Evolutionary conservation across 2,888 invertebrate species (phyloP).

Genomic region (Exocentrus adspersus): DNA sequence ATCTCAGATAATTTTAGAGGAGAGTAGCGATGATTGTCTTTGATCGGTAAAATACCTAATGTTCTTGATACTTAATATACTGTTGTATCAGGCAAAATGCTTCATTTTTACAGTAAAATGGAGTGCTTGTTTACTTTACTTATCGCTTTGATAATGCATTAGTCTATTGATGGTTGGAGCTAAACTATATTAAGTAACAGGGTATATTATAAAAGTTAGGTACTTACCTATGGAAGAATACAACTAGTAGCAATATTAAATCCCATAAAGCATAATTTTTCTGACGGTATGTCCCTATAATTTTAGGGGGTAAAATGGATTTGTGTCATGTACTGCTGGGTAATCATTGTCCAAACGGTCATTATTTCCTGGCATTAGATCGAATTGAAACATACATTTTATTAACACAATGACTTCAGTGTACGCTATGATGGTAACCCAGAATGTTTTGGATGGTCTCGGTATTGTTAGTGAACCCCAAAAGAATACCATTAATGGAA

Average conservation of each 20-base stretch:
- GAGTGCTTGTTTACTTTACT: no score
- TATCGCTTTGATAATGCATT: no score
- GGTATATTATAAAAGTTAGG: no score
- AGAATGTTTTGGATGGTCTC: constrained; percentile 96
- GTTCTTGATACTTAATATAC: no score
- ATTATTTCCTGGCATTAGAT: constrained; percentile 85
- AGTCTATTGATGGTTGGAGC: no score
- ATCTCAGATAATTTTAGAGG: no score
- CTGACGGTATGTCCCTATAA: constrained; percentile 92
- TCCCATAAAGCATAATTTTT: constrained; percentile 91
- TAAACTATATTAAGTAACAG: no score
- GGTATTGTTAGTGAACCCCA: constrained; percentile 98
- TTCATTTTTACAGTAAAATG: no score
- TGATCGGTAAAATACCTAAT: no score
- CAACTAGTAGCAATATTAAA: constrained; percentile 85
- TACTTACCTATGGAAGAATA: constrained; percentile 92
- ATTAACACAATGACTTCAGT: constrained; percentile 93
- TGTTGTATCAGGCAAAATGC: no score
- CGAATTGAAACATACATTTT: constrained; percentile 98
- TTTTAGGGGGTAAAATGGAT: constrained; percentile 83
- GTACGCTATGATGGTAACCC: constrained; percentile 98
- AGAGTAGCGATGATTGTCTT: no score
- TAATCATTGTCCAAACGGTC: neutral
- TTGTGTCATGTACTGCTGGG: constrained; percentile 47
- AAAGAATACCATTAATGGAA: constrained; percentile 95